phyloP scores from a whole-genome alignment of 2,797 vertebrate genomes.

The Melopsittacus undulatus region DNA sequence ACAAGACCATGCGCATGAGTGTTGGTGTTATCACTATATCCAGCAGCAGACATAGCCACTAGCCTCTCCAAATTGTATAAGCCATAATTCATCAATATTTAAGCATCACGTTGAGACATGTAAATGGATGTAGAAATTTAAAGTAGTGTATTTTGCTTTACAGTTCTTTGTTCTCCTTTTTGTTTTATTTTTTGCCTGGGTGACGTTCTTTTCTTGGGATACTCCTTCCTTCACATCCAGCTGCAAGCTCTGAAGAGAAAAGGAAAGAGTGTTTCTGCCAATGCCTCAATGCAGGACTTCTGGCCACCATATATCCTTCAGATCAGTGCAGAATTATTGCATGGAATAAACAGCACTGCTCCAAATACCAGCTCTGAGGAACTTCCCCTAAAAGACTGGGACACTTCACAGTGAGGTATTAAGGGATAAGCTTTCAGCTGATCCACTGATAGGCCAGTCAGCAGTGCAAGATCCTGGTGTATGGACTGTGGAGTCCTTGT shows the following conservation, averaged over 20 bases:
- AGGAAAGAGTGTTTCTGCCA: not conserved
- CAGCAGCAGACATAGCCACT: not conserved
- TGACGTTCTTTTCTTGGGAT: not conserved
- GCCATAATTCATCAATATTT: not conserved
- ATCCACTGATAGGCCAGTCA: not conserved
- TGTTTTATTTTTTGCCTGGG: not conserved
- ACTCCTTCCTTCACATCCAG: not conserved
- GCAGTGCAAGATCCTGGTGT: not conserved
- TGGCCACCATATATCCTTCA: not conserved
- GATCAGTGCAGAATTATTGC: not conserved
- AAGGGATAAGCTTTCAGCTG: not conserved
- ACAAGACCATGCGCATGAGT: fast-evolving
- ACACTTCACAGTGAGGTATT: not conserved
- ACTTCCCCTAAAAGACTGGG: not conserved
- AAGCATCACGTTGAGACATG: not conserved
- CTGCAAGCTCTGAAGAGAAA: not conserved
- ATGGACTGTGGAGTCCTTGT: fast-evolving
- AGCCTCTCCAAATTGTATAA: fast-evolving
- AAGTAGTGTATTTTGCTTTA: not conserved
- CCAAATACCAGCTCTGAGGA: not conserved
- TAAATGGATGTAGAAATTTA: not conserved
- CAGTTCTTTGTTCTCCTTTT: not conserved
- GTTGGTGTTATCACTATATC: not conserved
- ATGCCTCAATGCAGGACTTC: fast-evolving
- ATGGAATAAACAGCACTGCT: not conserved